Evolutionary conservation across 2,113 vertebrate species (phyloP).

Genomic region (Mesoclemmys tuberculata): DNA sequence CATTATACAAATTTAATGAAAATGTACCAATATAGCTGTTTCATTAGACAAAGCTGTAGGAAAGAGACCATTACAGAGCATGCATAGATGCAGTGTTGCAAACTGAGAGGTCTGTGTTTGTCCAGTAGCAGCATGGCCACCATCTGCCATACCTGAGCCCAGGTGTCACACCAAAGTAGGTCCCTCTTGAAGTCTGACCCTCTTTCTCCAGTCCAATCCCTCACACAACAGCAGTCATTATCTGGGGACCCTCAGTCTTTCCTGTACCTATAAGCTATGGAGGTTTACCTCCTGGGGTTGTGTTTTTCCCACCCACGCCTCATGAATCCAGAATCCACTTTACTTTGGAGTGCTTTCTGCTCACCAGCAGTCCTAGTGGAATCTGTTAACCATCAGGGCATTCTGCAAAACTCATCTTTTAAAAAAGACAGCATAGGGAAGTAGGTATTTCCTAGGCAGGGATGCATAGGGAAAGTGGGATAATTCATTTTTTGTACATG

Average conservation of each 20-base stretch:
- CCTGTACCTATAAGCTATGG: not conserved
- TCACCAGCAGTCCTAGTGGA: not conserved
- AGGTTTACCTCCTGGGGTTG: not conserved
- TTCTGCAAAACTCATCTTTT: not conserved
- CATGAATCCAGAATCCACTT: not conserved
- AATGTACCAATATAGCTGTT: not conserved
- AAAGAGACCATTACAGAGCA: not conserved
- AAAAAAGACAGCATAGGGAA: not conserved
- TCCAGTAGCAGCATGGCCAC: not conserved
- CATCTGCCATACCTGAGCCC: not conserved
- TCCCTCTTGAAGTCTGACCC: not conserved
- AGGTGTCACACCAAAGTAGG: not conserved
- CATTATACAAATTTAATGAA: not conserved
- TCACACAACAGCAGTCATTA: not conserved
- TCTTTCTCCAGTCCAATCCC: not conserved
- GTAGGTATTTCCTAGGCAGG: not conserved
- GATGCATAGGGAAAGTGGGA: not conserved
- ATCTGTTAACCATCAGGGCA: not conserved
- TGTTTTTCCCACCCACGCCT: not conserved
- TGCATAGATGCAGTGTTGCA: not conserved
- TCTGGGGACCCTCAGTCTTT: not conserved
- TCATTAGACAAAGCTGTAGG: not conserved
- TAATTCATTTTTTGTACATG: not conserved
- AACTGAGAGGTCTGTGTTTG: not conserved
- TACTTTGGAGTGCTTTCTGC: not conserved